These are phyloP conservation scores for Philotrypesis tridentata DNA, from an alignment of 1,140 invertebrate species.

Conservation along the genomic window DNA sequence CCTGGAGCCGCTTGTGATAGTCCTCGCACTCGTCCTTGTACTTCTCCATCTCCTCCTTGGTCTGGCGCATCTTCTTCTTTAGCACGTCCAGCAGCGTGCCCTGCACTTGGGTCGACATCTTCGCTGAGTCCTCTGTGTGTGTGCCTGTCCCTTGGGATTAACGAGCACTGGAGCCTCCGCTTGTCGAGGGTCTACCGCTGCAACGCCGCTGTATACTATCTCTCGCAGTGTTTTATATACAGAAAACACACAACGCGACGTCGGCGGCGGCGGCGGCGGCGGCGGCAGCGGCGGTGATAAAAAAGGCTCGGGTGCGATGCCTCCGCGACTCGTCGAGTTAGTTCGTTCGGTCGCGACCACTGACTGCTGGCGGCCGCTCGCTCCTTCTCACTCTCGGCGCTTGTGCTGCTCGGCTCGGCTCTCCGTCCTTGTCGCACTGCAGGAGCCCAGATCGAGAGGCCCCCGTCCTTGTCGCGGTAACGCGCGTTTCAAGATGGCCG, in stretches of 20 bases:
- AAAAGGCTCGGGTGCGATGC: not conserved
- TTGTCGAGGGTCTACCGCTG: not conserved
- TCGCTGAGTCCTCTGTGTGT: too few relatives aligned
- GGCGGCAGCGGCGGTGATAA: constrained; percentile 28
- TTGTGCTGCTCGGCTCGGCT: not conserved
- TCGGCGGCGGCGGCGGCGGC: not conserved
- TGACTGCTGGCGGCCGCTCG: constrained; percentile 58
- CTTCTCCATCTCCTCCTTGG: constrained; percentile 98
- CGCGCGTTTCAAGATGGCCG: not conserved
- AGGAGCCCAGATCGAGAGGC: not conserved
- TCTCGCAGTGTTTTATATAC: not conserved
- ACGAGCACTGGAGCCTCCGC: not conserved
- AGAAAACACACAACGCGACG: not conserved
- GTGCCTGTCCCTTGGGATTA: too few relatives aligned
- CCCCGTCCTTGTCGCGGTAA: not conserved
- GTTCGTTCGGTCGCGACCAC: constrained; percentile 56
- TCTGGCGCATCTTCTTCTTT: constrained; percentile 99
- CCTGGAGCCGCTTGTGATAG: constrained; percentile 90
- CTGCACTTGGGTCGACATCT: constrained; percentile 91
- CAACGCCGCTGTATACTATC: not conserved
- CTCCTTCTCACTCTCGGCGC: not conserved
- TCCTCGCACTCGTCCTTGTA: constrained; percentile 97
- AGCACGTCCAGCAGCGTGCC: constrained; percentile 94
- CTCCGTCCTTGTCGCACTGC: not conserved
- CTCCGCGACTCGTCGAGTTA: not conserved